Base-by-base conservation (phyloP, 2,888 invertebrate species). In the Chymomyza fuscimana region DNA sequence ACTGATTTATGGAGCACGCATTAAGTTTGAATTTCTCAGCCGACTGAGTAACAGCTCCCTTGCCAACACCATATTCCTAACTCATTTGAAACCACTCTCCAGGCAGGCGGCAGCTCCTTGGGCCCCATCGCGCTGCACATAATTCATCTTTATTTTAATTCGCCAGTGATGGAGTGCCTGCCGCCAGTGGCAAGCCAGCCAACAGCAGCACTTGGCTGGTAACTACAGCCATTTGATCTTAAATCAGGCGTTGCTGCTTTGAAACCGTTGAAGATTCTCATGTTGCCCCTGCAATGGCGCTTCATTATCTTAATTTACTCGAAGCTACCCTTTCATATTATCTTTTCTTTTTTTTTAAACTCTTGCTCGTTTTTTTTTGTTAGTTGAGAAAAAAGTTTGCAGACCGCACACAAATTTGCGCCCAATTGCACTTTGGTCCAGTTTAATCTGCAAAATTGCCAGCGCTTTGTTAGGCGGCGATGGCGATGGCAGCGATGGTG, bases 111-210 rank as follows among this genome's bases (percentile, higher is more conserved):
- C 7, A 32, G 32, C 22, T 22, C 25, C 58, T 58, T 25, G 22
- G 22, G 22, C 56, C 12, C 12, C 56, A 22, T 6, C 16, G 16
- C 7, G 16, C 36, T 50, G 61, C 67, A 61, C 88, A 86, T 86
- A 86, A 83, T 86, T 86, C 85, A 87, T 84, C 88, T 86, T 87
- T 81, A 84, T 86, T 87, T 84, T 87, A 84, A 84, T 84, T 84
- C 87, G 78, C 80, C 73, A 85, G 87, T 85, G 83, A 83, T 83
- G 83, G 87, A 83, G 87, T 83, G 71, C 78, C 87, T 87, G 79
- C 77, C 81, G 12, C 63, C 76, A 51, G 12, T 60, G 63, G 29
- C 12, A 65, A 69, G 25, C 1, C 62, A 40, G 68, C 46, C 67
- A 50, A 7, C 61, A 61, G 54, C 29, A 60, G 16, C 58, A 58